Percentiles rank a stretch among this genome's conserved stretches.
Evolutionary conservation across 2,888 invertebrate species (phyloP).

Genomic region (Oligia latruncula): DNA sequence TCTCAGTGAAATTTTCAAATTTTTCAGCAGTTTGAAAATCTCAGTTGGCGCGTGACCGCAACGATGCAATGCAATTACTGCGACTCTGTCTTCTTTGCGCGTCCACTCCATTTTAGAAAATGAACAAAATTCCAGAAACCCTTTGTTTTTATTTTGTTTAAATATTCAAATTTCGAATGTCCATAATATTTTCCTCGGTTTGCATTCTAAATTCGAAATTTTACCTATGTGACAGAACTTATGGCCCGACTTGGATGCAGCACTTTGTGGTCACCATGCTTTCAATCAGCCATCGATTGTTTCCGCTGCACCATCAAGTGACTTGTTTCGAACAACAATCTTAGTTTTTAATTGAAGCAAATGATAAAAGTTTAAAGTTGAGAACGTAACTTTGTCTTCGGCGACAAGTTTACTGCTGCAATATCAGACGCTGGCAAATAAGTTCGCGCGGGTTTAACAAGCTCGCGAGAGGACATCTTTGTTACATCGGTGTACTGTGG

Average conservation of each 20-base stretch:
- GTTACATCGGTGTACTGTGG: not conserved
- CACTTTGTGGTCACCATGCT: not conserved
- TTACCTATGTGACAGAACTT: too few species aligned
- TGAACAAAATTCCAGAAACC: too few species aligned
- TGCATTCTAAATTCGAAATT: too few species aligned
- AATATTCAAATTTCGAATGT: too few species aligned
- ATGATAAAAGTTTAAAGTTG: slow-evolving; percentile 26
- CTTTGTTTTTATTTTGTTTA: too few species aligned
- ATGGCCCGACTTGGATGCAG: slow-evolving; percentile 3
- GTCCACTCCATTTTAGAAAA: too few species aligned
- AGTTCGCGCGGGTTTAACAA: slow-evolving; percentile 26
- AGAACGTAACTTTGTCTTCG: slow-evolving; percentile 14
- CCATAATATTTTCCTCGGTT: too few species aligned
- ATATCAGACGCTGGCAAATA: slow-evolving; percentile 41
- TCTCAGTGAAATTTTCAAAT: too few species aligned
- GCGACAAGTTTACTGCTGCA: slow-evolving; percentile 26
- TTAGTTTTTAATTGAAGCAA: slow-evolving; percentile 17
- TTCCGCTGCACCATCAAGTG: not conserved
- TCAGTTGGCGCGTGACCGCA: too few species aligned
- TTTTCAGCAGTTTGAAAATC: too few species aligned
- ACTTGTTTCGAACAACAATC: not conserved
- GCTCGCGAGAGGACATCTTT: not conserved
- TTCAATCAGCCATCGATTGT: not conserved
- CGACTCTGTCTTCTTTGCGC: too few species aligned
- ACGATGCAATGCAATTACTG: too few species aligned